These are phyloP conservation scores for Prenolepis imparis DNA, from an alignment of 2,888 invertebrate species.

Conservation along the genomic window DNA sequence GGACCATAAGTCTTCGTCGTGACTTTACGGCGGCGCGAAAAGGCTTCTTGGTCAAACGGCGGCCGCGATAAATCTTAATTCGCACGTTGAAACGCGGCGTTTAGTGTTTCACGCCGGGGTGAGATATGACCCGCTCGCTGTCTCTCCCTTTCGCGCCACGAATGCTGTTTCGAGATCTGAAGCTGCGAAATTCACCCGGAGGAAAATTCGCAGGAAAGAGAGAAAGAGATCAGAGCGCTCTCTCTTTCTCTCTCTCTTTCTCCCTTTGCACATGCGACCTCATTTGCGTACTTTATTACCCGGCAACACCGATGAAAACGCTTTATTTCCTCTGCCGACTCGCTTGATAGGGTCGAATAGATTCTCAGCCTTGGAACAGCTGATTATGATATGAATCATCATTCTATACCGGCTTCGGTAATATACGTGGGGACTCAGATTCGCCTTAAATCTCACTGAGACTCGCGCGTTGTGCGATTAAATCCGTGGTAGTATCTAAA, in stretches of 20 bases:
- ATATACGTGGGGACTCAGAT: constrained; percentile 17
- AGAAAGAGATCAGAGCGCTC: neutral
- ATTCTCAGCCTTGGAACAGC: constrained; percentile 31
- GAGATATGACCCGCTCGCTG: constrained; percentile 74
- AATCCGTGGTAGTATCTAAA: neutral
- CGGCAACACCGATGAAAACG: constrained; percentile 21
- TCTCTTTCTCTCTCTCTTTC: neutral
- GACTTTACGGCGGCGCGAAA: constrained; percentile 76
- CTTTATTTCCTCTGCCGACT: constrained; percentile 44
- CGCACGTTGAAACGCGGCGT: constrained; percentile 79
- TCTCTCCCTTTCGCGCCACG: constrained; percentile 55
- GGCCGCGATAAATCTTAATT: constrained; percentile 82
- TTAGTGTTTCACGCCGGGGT: constrained; percentile 76
- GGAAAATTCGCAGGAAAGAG: constrained; percentile 2
- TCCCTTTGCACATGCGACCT: constrained; percentile 16
- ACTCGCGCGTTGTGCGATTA: neutral
- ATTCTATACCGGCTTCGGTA: constrained; percentile 17
- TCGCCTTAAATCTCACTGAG: constrained; percentile 2
- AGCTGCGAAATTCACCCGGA: neutral
- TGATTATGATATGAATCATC: constrained; percentile 30
- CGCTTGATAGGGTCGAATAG: constrained; percentile 19
- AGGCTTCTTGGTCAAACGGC: constrained; percentile 78
- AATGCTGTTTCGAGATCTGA: constrained; percentile 22
- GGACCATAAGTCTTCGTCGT: constrained; percentile 76
- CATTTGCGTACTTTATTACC: constrained; percentile 51